Base-by-base conservation (phyloP, 2,113 vertebrate species). In the Sinocyclocheilus maitianheensis region DNA sequence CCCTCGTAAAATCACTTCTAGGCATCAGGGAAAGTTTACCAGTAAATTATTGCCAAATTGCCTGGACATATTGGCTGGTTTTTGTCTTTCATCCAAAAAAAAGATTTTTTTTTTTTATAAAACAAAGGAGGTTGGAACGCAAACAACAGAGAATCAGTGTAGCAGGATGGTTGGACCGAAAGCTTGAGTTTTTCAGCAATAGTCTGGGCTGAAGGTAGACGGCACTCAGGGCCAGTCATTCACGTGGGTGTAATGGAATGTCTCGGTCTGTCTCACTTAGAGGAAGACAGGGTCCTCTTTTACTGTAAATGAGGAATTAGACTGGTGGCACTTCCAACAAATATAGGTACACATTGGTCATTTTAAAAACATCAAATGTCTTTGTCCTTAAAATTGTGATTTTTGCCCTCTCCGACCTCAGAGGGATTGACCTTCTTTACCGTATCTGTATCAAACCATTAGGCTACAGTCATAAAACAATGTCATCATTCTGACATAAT, bases 181-280 rank as follows among this genome's bases (percentile, higher is more conserved):
- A 48, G 43, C 22, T 75, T 75, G 43, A 43, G 46, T 26, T 48
- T 75, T 75, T 75, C 4, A 65, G 79, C 16, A 65, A 55, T 48
- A 81, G n/a, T 81, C 43, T 81, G 20, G 55, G 55, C 55, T 80
- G 60, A 65, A 81, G 79, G 79, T 81, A 65, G 60, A 81, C 18
- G 3, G 81, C 46, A 81, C 79, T 24, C 62, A 20, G 79, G 46
- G 37, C 79, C 37, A 67, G 79, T 81, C 46, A n/a, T 83, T 71
- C 81, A 81, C 60, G 79, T 65, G 60, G 79, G 79, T 81, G 79
- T 83, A 53, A 71, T 14, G 81, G 63, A 81, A 83, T 83, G 81
- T 71, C 65, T 67, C 20, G 0, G 26, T 48, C 65, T n/a, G 14
- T 71, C 81, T 83, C 63, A 55, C 10, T 53, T 77, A 10, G 24